Conservation (phyloP, 2,888 invertebrate genomes). For the Macaria liturata region DNA sequence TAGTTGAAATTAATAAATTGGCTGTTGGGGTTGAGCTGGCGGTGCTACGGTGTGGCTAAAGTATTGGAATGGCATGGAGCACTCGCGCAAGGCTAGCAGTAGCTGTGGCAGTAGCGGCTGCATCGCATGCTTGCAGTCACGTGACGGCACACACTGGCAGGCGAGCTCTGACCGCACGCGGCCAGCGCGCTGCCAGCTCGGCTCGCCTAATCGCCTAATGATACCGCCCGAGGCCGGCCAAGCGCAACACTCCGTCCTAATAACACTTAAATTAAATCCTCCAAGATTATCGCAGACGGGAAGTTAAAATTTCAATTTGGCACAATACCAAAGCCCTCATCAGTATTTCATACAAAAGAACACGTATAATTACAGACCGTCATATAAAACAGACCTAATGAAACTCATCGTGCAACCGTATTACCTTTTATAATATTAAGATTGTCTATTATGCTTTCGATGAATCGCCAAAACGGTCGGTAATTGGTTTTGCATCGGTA, state of each 20-base stretch:
- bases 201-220: no score
- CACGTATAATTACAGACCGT: constrained; percentile 19
- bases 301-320: constrained; percentile 21
- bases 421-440: constrained; percentile 48
- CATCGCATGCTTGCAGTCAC: not conserved
- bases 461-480: constrained; percentile 39
- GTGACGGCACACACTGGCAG: not conserved
- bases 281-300: constrained; percentile 11
- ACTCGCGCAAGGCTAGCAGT: no score
- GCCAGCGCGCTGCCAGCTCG: not conserved
- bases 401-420: constrained; percentile 35
- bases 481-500: constrained; percentile 53
- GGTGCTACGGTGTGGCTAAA: not conserved
- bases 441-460: constrained; percentile 45
- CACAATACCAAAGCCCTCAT: constrained; percentile 17
- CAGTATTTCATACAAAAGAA: constrained; percentile 18
- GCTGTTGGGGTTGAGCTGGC: not conserved
- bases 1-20: no score
- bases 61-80: not conserved
- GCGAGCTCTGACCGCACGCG: constrained; percentile 2
- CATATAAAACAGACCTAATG: constrained; percentile 22
- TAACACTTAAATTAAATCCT: constrained; percentile 10
- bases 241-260: not conserved
- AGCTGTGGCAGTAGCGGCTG: no score
- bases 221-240: no score